Base-by-base conservation (phyloP, 2,888 invertebrate genomes). In the Harpalus rubripes region DNA sequence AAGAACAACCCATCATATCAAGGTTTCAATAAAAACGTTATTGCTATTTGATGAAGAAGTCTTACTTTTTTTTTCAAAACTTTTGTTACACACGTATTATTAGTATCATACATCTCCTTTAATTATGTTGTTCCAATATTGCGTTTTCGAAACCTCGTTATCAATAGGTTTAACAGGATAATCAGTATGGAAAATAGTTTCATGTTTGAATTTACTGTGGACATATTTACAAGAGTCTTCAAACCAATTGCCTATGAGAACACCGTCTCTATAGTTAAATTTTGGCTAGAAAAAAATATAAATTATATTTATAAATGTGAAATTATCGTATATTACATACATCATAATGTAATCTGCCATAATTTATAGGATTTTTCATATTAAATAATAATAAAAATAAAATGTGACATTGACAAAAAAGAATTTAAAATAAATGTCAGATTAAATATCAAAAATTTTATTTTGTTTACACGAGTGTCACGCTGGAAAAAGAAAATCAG, bases 201-300 rank as follows among this genome's bases (percentile, higher is more conserved):
- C 26, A 79, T 84, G 84, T 32, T 78, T 65, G 56, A 78, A 56
- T 44, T 63, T 84, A 65, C 65, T 65, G 16, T 84, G 18, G 7
- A 84, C 56, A 84, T 84, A 84, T 78, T 84, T 15, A 15, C 65
- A n/a, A 26, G 18, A 78, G n/a, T 84, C 84, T 79, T 84, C 84
- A 56, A 15, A 63, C 84, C 84, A 84, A 41, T 84, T 84, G 16
- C 78, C 79, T 41, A 84, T 84, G 7, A 65, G 79, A n/a, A 79
- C 41, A 65, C 63, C 79, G 10, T 63, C 56, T 52, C 65, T 32
- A 65, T 65, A 84, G 63, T 22, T 16, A 79, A 63, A 65, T 79
- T 52, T 78, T 26, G 76, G 83, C 83, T 83, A 32, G 18, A 81
- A 76, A 44, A 44, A 16, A 61, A 26, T 7, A 10, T 39, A 68